phyloP scores from a whole-genome alignment of 2,797 vertebrate genomes.

The Pangasius mekongensis region DNA sequence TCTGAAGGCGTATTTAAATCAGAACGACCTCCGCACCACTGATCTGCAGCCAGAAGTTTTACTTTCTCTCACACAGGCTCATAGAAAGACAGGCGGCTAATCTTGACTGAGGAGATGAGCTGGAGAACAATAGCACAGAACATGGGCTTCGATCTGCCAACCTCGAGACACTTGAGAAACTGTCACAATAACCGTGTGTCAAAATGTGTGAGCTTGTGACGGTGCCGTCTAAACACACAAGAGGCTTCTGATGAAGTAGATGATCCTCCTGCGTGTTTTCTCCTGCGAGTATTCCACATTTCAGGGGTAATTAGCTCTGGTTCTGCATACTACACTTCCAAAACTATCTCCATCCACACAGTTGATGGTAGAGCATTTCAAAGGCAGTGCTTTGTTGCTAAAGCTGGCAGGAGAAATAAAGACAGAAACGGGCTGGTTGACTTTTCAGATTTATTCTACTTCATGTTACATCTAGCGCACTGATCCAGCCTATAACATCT shows the following conservation, averaged over 20 bases:
- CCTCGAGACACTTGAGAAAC: slow-evolving; percentile 23
- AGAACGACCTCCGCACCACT: slow-evolving; percentile 2
- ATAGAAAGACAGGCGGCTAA: slow-evolving; percentile 26
- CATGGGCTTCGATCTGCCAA: slow-evolving; percentile 31
- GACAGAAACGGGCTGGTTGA: neutral
- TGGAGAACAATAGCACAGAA: slow-evolving; percentile 31
- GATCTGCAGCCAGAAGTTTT: neutral
- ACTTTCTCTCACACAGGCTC: neutral
- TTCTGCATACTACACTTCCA: neutral
- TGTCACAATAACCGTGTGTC: slow-evolving; percentile 26
- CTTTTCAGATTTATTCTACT: neutral
- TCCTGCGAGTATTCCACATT: slow-evolving; percentile 21
- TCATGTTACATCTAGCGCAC: neutral
- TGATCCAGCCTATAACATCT: neutral
- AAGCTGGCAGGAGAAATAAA: neutral
- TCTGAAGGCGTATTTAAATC: slow-evolving; percentile 37
- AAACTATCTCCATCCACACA: neutral
- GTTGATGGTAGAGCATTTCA: neutral
- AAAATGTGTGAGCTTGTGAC: neutral
- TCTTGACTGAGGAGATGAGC: slow-evolving; percentile 42
- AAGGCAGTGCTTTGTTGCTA: neutral
- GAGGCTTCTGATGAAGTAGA: slow-evolving; percentile 36
- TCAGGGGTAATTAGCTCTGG: slow-evolving; percentile 44
- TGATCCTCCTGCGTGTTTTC: slow-evolving; percentile 17
- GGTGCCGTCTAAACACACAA: neutral